Base-by-base conservation (phyloP, 2,888 invertebrate genomes). In the Ormia ochracea region DNA sequence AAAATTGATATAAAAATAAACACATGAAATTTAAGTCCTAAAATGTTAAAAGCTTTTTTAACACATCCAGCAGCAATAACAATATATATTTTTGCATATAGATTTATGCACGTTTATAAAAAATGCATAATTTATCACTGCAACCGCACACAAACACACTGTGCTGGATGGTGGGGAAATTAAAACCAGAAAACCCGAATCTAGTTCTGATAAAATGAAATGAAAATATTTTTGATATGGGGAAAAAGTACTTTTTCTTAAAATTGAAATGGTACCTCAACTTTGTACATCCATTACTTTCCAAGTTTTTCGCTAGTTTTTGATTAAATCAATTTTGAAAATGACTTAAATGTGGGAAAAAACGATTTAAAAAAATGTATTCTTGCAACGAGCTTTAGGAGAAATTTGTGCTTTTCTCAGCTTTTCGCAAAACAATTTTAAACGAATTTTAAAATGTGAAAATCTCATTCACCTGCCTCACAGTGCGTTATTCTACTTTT, bases 11-110 rank as follows among this genome's bases (percentile, higher is more conserved):
- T n/a, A n/a, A 43, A 31, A 17, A 21, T 14, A 38, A 28, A 38
- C 4, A 52, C 33, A 59, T 59, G 36, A 68, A 68, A 61, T 45
- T 61, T 38, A 54, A 48, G 69, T 38, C 21, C 61, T 69, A 48
- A 63, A 76, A 76, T 19, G 61, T 69, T 69, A 69, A 75, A 76
- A 76, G 69, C 69, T 56, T 69, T 69, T 72, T 76, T 23, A 66
- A 66, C 41, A 56, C 58, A 66, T 50, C 4, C 50, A 48, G 26
- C 41, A 58, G 26, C 28, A 66, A 75, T 17, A 50, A 52, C 41
- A 26, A 31, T 1, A n/a, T n/a, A 23, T 59, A 31, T 10, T 31
- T 45, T n/a, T 56, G 23, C 33, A 43, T 68, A 12, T 68, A 9
- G 9, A 28, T 52, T n/a, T n/a, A 10, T 19, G 26, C n/a, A 19